Evolutionary conservation across 2,888 invertebrate genomes (phyloP), one percentile per base, ranked within the genome.

Genomic region (Trichopoda pennipes): DNA sequence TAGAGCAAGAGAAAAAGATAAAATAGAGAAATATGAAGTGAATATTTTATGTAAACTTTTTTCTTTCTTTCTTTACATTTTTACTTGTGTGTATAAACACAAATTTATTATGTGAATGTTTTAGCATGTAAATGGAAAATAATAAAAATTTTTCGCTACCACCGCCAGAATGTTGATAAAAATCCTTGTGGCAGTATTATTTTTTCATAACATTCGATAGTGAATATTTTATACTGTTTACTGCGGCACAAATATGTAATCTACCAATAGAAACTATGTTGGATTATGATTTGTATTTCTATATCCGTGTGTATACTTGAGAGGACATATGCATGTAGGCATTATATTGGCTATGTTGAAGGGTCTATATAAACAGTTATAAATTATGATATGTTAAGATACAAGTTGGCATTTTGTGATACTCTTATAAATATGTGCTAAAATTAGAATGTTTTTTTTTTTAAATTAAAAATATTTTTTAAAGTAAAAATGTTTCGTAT

Each of bases 41-140:
- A 80, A 74, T 80, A 80, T 74, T 63, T 74, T 61, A 68, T 74
- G 49, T 42, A 68, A 42, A 68, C 19, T 58, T 16, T 56, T 14
- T 51, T 63, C 55, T 32, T 32, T n/a, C 17, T 55, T 55, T 55
- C 28, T 55, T 2, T 51, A 6, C 21, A 23, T 17, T 32, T 44
- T 19, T 53, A 28, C 47, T 14, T 19, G 32, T 32, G 8, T 16
- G 28, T 7, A 55, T n/a, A n/a, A n/a, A n/a, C n/a, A n/a, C 21
- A 16, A 17, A 16, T 28, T 38, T 10, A 38, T 32, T 74, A 9
- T 47, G 23, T 66, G 38, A 51, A 35, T 55, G 61, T 75, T 56
- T 73, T 56, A 47, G n/a, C 56, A 53, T 68, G 44, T 61, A 44
- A n/a, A 38, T 38, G 16, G 12, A 44, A 44, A 6, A 44, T 44